Base-by-base conservation (phyloP, 2,113 vertebrate genomes). In the Sarotherodon lohbergeri region DNA sequence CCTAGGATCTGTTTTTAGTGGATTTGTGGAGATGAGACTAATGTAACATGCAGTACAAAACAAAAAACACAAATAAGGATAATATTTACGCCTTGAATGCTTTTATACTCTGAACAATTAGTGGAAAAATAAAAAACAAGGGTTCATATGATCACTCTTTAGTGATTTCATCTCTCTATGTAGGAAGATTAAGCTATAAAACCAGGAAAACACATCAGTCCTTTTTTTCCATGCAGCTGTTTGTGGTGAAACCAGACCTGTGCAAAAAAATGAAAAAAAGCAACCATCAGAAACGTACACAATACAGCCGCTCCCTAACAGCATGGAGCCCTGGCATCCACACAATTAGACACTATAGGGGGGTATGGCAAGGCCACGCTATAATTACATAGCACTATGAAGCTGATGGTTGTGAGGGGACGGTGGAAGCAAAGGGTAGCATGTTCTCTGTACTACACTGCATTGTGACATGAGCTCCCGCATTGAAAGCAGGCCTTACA, bases 321-420 rank as follows among this genome's bases (percentile, higher is more conserved):
- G 92, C 93, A 81, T 91, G 91, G 46, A 52, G 87, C 80, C 84
- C 80, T 29, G 85, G 85, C 88, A 85, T 90, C 63, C 84, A 80
- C 88, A 93, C 94, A 94, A 91, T 94, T 88, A 93, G 90, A 79
- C 79, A 32, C 91, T 85, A 86, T 86, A 85, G 88, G 90, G 89
- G 87, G 87, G 71, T 24, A 80, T 22, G 32, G 89, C 91, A 86
- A 91, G 93, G 91, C 92, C 90, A 82, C 24, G 16, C 91, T 89
- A 86, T 91, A 94, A 92, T 95, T 93, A 90, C 86, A 92, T 16
- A 73, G 91, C 81, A 90, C 84, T 92, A 90, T 90, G 91, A 89
- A 88, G 89, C 86, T 57, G 81, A 54, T 80, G 82, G 80, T 32
- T 5, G 54, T 19, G 16, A 54, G 80, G 22, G 22, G 29, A 46